Evolutionary conservation across 2,113 vertebrate genomes (phyloP).

Genomic region (Peromyscus polionotus): DNA sequence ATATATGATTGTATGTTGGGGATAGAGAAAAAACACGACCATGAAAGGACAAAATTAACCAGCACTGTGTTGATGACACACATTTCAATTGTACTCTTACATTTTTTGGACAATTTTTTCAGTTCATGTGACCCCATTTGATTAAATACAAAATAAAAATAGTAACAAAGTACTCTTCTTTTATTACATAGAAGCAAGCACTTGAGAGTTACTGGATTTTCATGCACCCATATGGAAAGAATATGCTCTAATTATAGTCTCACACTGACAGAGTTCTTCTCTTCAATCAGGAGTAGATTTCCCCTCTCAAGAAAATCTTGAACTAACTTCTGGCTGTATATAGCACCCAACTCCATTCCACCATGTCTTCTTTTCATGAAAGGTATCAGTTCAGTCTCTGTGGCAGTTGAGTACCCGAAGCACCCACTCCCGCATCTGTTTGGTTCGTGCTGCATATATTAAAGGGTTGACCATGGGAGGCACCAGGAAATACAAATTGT

Average conservation of each 20-base stretch:
- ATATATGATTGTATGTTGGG: background rate
- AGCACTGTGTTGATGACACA: background rate
- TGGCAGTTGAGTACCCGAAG: background rate
- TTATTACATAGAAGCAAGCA: no score
- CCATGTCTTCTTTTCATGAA: background rate
- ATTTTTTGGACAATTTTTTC: background rate
- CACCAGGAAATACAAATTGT: slow-evolving; percentile 76
- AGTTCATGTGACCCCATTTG: background rate
- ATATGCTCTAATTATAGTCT: background rate
- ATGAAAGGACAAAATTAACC: background rate
- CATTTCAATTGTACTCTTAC: background rate
- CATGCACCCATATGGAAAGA: background rate
- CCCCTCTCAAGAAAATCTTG: background rate
- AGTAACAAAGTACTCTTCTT: background rate
- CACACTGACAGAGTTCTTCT: background rate
- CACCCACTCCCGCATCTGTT: slow-evolving; percentile 26
- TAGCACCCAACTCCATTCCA: background rate
- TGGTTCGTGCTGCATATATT: background rate
- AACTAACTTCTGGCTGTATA: background rate
- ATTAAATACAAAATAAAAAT: background rate
- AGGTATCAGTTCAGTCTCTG: background rate
- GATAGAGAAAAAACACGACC: background rate
- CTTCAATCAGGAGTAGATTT: background rate
- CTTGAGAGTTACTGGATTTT: background rate
- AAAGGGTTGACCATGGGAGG: slow-evolving; percentile 68